Evolutionary conservation across 2,113 vertebrate genomes (phyloP).

Genomic region (Corythaixoides concolor): DNA sequence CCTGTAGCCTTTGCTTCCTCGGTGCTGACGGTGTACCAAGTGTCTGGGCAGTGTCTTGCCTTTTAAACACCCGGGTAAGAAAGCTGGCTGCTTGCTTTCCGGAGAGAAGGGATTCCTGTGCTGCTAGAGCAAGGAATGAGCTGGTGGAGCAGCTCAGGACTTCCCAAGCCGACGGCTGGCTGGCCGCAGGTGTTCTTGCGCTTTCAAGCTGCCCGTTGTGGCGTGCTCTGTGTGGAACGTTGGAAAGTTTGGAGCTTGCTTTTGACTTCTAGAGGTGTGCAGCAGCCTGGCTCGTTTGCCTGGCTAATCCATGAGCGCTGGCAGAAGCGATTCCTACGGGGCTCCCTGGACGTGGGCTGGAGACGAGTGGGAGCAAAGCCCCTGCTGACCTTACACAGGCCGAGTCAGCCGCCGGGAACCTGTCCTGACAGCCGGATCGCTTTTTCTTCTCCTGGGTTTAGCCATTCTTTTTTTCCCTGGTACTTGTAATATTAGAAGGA

Average conservation of each 20-base stretch:
- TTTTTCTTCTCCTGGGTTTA: neutral
- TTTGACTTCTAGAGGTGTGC: neutral
- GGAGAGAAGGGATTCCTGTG: neutral
- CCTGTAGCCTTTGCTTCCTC: neutral
- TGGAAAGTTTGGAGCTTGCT: neutral
- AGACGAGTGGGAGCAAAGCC: neutral
- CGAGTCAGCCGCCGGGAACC: neutral
- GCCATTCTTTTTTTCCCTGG: neutral
- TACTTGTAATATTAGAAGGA: slow-evolving; percentile 46
- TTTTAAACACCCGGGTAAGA: neutral
- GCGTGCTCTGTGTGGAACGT: accelerated
- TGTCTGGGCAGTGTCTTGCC: accelerated
- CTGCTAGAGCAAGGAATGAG: neutral
- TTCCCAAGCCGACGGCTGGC: neutral
- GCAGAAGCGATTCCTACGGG: neutral
- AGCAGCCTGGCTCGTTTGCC: neutral
- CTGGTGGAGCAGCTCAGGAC: neutral
- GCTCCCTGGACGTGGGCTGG: neutral
- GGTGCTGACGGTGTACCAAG: no score
- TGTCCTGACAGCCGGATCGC: accelerated
- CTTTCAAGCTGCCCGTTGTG: neutral
- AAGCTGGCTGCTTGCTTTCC: no score
- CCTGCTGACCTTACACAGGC: neutral
- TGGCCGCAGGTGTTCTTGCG: neutral
- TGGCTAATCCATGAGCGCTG: accelerated